Conservation (phyloP, 2,797 vertebrate species). For the Hippocampus kuda region DNA sequence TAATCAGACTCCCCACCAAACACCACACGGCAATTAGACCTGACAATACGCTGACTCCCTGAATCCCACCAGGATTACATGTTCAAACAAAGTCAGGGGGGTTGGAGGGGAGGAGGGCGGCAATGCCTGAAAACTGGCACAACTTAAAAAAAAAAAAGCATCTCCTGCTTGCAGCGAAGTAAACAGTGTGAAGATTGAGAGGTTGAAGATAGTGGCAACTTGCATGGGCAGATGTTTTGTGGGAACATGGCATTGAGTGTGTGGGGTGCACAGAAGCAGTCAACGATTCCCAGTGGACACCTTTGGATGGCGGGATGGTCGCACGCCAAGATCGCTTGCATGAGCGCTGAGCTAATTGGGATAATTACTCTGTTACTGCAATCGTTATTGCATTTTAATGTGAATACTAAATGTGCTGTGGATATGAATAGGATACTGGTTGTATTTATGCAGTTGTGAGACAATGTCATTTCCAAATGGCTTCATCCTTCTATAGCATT, state of each 20-base stretch:
- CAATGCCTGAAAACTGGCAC: slow-evolving; percentile 34
- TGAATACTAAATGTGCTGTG: slow-evolving; percentile 39
- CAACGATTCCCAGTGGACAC: slow-evolving; percentile 42
- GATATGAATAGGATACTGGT: slow-evolving; percentile 1
- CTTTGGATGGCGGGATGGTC: slow-evolving; percentile 28
- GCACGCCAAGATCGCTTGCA: slow-evolving; percentile 36
- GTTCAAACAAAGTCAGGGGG: slow-evolving; percentile 50
- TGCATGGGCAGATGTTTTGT: slow-evolving; percentile 46
- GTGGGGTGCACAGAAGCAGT: slow-evolving; percentile 15
- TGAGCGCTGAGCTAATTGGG: slow-evolving; percentile 57
- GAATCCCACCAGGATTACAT: slow-evolving; percentile 61
- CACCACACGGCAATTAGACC: slow-evolving; percentile 86
- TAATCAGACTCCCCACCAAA: slow-evolving; percentile 85
- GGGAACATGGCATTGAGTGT: slow-evolving; percentile 33
- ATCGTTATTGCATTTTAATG: slow-evolving; percentile 58
- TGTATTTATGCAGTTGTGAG: slow-evolving; percentile 10
- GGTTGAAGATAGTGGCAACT: slow-evolving; percentile 13
- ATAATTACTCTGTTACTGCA: slow-evolving; percentile 58
- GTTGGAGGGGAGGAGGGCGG: slow-evolving; percentile 3
- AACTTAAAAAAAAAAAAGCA: slow-evolving; percentile 38
- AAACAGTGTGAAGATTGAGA: slow-evolving; percentile 17
- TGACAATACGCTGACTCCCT: slow-evolving; percentile 78
- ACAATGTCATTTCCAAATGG: not conserved
- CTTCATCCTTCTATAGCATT: slow-evolving; percentile 6
- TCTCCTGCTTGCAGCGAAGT: slow-evolving; percentile 19